phyloP scores from a whole-genome alignment of 2,113 vertebrate species.

The Leiothrix lutea region DNA sequence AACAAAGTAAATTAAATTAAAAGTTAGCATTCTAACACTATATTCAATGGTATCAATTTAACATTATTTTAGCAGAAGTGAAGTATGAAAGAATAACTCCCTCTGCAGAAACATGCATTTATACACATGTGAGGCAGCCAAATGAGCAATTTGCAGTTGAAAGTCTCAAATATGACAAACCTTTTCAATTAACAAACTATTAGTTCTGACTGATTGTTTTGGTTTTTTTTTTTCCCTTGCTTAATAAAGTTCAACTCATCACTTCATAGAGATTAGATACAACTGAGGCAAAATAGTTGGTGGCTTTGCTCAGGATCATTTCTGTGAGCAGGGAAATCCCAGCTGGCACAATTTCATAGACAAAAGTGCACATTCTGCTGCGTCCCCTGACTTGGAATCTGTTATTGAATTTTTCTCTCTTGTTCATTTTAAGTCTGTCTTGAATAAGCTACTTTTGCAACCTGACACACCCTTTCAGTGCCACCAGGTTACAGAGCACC shows the following conservation, averaged over 20 bases:
- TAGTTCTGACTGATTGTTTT: neutral
- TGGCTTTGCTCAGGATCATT: neutral
- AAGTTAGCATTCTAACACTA: neutral
- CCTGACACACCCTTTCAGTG: neutral
- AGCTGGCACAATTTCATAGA: neutral
- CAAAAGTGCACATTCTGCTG: neutral
- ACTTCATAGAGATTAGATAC: neutral
- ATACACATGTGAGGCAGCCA: rapidly evolving
- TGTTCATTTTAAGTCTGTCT: neutral
- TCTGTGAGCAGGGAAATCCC: neutral
- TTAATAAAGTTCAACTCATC: neutral
- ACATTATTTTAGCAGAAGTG: neutral
- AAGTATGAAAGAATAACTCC: neutral
- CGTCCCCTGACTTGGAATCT: neutral
- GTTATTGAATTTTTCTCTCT: neutral
- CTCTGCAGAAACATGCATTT: neutral
- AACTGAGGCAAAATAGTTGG: neutral
- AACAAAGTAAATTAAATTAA: neutral
- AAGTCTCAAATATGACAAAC: neutral
- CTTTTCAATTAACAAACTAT: neutral
- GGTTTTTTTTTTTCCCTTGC: neutral
- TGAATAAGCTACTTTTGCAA: neutral
- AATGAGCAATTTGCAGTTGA: neutral
- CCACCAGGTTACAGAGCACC: neutral
- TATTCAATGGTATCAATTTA: neutral